phyloP scores from a whole-genome alignment of 2,797 vertebrate species.

The Squalus acanthias region DNA sequence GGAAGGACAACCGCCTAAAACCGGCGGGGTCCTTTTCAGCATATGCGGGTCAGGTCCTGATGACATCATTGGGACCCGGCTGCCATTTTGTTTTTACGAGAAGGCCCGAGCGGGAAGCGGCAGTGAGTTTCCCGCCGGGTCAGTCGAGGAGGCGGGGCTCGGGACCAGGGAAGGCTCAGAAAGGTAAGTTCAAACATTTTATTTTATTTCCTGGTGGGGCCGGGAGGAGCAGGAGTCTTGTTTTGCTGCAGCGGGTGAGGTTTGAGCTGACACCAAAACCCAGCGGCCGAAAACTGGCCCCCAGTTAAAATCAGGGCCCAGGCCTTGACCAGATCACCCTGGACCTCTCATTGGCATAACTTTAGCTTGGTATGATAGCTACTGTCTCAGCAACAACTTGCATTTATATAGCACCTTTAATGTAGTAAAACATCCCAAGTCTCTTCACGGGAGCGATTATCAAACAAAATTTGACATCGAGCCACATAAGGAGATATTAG shows the following conservation, averaged over 20 bases:
- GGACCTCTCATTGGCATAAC: no score
- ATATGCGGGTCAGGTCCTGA: not conserved
- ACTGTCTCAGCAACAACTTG: no score
- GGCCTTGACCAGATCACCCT: no score
- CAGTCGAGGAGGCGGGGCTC: no score
- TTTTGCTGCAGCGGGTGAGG: not conserved
- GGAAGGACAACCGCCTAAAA: not conserved
- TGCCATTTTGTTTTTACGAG: not conserved
- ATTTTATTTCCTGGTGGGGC: not conserved
- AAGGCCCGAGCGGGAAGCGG: not conserved
- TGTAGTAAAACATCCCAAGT: no score
- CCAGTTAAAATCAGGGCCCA: no score
- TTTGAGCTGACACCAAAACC: not conserved
- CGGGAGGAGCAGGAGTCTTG: not conserved
- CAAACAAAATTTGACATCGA: no score
- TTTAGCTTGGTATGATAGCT: no score
- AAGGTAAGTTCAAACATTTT: not conserved
- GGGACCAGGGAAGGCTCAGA: no score
- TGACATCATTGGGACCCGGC: not conserved
- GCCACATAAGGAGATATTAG: not conserved
- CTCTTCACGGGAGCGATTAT: no score
- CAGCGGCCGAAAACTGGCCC: not conserved
- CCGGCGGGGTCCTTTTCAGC: not conserved
- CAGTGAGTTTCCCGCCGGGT: no score
- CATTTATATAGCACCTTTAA: no score